phyloP scores from a whole-genome alignment of 2,888 invertebrate genomes.

The Hypsopygia costalis region DNA sequence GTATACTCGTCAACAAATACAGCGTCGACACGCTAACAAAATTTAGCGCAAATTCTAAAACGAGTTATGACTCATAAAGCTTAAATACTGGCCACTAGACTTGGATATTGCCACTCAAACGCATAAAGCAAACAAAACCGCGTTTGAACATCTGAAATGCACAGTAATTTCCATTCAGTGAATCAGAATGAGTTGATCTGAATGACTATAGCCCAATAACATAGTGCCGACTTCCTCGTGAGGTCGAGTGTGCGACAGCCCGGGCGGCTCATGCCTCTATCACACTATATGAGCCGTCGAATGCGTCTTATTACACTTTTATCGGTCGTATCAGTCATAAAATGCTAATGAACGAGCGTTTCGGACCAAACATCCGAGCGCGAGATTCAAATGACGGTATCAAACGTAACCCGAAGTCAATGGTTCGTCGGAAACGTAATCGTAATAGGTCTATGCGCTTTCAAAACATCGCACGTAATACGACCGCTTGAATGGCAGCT shows the following conservation, averaged over 20 bases:
- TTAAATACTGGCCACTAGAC: conserved; percentile 24
- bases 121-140: conserved; percentile 50
- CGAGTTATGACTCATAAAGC: conserved; percentile 28
- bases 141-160: conserved; percentile 46
- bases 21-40: conserved; percentile 8
- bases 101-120: conserved; percentile 34
- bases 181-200: conserved; percentile 55
- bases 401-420: conserved; percentile 77
- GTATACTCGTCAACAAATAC: background rate
- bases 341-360: conserved; percentile 78
- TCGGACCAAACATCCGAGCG: conserved; percentile 79
- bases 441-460: conserved; percentile 71
- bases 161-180: conserved; percentile 55
- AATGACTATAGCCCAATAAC: conserved; percentile 61
- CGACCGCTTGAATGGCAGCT: conserved; percentile 59
- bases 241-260: conserved; percentile 43
- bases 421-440: conserved; percentile 75
- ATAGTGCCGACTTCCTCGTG: conserved; percentile 56
- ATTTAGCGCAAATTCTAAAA: conserved; percentile 18
- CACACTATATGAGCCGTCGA: conserved; percentile 71
- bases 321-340: conserved; percentile 79
- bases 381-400: conserved; percentile 78
- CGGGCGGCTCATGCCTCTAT: conserved; percentile 50
- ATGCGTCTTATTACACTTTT: conserved; percentile 79
- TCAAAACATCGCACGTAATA: conserved; percentile 74